Percentiles rank a stretch among this genome's conserved stretches.
Conservation (phyloP, 2,888 invertebrate species). For the Stegophylla sp. region DNA sequence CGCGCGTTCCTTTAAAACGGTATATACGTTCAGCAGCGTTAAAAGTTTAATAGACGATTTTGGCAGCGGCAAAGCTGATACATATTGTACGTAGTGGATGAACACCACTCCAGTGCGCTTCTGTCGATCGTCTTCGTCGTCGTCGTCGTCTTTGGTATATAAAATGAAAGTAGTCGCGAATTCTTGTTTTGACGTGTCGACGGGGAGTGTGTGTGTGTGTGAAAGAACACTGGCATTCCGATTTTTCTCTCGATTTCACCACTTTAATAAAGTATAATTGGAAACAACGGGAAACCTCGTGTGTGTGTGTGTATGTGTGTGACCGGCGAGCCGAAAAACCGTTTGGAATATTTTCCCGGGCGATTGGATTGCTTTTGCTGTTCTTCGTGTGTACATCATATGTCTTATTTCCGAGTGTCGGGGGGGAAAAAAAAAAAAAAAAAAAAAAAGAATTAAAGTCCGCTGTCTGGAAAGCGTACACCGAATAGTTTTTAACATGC, state of each 20-base stretch:
- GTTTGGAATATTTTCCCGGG: conserved; percentile 1
- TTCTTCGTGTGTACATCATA: neutral
- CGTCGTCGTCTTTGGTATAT: too few relatives aligned
- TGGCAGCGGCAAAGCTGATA: neutral
- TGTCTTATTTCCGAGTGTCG: neutral
- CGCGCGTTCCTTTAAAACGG: neutral
- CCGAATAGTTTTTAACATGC: conserved; percentile 10
- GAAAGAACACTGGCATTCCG: neutral
- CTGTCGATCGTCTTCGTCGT: neutral
- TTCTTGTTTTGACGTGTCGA: neutral
- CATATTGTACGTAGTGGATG: too few relatives aligned
- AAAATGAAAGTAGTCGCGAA: neutral
- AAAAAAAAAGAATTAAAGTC: neutral
- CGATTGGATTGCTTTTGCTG: neutral
- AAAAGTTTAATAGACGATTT: conserved; percentile 14
- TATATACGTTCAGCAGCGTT: neutral
- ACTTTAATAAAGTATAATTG: conserved; percentile 28
- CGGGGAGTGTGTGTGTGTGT: too few relatives aligned
- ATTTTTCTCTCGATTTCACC: neutral
- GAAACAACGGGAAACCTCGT: neutral
- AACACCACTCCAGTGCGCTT: neutral
- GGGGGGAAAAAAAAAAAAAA: too few relatives aligned
- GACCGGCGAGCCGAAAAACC: neutral
- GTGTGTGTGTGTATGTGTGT: neutral
- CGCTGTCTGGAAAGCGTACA: neutral